Evolutionary conservation across 2,888 invertebrate genomes (phyloP).

Genomic region (Hymenopus coronatus): DNA sequence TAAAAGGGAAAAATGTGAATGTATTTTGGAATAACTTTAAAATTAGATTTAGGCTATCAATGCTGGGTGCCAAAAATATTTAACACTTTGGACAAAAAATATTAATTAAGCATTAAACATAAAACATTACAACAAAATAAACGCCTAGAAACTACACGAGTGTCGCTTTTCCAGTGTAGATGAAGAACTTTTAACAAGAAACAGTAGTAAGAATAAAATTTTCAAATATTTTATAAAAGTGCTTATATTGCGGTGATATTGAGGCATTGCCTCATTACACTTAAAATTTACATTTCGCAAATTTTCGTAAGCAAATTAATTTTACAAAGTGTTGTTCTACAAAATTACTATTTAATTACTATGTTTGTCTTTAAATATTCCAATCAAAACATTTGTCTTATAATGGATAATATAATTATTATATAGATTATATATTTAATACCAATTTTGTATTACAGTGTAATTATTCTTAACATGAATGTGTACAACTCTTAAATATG

Average conservation of each 20-base stretch:
- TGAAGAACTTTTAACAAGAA: neutral
- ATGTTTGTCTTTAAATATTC: neutral
- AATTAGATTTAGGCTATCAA: neutral
- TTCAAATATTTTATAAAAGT: neutral
- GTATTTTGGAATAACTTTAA: too few species aligned
- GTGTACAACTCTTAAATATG: neutral
- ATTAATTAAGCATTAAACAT: neutral
- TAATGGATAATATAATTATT: neutral
- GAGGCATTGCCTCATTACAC: neutral
- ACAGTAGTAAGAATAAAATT: neutral
- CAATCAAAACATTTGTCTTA: neutral
- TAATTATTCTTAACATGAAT: neutral
- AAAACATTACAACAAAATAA: neutral
- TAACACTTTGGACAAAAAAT: neutral
- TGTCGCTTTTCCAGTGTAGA: neutral
- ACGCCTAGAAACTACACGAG: neutral
- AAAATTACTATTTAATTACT: neutral
- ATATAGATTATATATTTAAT: neutral
- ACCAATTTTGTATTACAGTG: neutral
- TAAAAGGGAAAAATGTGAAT: too few species aligned
- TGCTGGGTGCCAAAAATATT: neutral
- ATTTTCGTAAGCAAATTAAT: neutral
- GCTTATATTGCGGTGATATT: neutral
- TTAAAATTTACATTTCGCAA: neutral
- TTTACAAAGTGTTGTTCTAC: neutral